Evolutionary conservation across 92 coral and sea anemone genomes (phyloP), one percentile per base, ranked within the genome.

Genomic region (Phenganax marumi): DNA sequence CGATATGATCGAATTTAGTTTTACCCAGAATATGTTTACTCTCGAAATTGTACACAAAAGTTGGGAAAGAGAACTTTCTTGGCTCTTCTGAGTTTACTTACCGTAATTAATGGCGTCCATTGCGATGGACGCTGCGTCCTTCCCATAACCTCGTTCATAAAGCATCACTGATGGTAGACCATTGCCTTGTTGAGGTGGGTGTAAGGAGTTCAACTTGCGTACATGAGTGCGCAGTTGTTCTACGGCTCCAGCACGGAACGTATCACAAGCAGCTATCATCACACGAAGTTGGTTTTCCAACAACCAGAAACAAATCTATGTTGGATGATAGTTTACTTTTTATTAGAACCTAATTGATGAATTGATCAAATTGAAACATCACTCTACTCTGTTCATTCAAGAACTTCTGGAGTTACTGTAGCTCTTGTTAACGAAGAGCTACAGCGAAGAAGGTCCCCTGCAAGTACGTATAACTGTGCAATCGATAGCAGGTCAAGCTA

Each of bases 221-320:
- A 91, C 93, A 61, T 95, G 98, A 46, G 98, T 95, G 68, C 98
- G 91, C 50, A 95, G 86, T 90, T 95, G 98, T 83, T 95, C 98
- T 61, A 95, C 98, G 0, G 98, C 98, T 63, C 98, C 98, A 65
- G 98, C 98, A 73, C 98, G 98, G 70, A 95, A 95, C 8, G 98
- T 95, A 75, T 95, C 98, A 82, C 98, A 92, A 0, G 98, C 98
- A 16, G 98, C 98, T 79, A 95, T 95, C 98, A 95, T 92, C 56
- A 95, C 98, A 51, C 98, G 97, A 86, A 95, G 93, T 25, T 89
- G 87, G 72, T 95, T 95, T 80, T 92, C 98, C 85, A 95, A 88
- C 82, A 95, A 84, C 98, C 98, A 95, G 76, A 95, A 95, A 79
- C 98, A 95, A 63, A 95, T 90, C 98, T 95, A 82, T 12, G 26